Evolutionary conservation across 1,140 invertebrate genomes (phyloP), one percentile per base, ranked within the genome.

Genomic region (Drosophila tsacasi): DNA sequence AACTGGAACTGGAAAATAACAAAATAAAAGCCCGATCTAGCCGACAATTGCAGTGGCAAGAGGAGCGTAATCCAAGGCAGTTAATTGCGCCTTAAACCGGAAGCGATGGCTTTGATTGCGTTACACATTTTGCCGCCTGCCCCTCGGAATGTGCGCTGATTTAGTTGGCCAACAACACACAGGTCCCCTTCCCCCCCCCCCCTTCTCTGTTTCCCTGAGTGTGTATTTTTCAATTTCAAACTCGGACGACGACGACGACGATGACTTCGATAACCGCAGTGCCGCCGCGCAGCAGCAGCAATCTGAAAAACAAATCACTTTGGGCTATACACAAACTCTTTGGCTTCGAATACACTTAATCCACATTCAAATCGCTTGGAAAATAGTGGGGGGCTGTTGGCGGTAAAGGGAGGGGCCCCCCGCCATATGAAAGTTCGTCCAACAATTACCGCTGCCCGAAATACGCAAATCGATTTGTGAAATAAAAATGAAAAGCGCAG

Each of bases 81-180:
- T 90, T 91, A 91, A 90, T 90, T 91, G 85, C 86, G 85, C 72
- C 86, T 90, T 85, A 90, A 90, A 91, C 85, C 85, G 85, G 85
- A 90, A 90, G 86, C 85, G 86, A 85, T 90, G 86, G 85, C 87
- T 90, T 90, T 90, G 86, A 90, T 90, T 90, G 85, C 85, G 85
- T 91, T 90, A 90, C 86, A 90, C 82, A 91, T 90, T 91, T 87
- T 84, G 67, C 71, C 77, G 62, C 66, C 66, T 55, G 64, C 61
- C 84, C 54, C 54, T 39, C 54, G 85, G 85, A 91, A 89, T 89
- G 85, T 85, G 84, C 85, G 85, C 84, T 90, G 86, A 89, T 85
- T 89, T 89, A 60, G 68, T 42, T 74, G 35, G 42, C 64, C 68
- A 44, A 10, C 44, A n/a, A 39, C 46, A 39, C 35, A 37, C 49